phyloP scores from a whole-genome alignment of 2,113 vertebrate genomes.

The Apaloderma vittatum region DNA sequence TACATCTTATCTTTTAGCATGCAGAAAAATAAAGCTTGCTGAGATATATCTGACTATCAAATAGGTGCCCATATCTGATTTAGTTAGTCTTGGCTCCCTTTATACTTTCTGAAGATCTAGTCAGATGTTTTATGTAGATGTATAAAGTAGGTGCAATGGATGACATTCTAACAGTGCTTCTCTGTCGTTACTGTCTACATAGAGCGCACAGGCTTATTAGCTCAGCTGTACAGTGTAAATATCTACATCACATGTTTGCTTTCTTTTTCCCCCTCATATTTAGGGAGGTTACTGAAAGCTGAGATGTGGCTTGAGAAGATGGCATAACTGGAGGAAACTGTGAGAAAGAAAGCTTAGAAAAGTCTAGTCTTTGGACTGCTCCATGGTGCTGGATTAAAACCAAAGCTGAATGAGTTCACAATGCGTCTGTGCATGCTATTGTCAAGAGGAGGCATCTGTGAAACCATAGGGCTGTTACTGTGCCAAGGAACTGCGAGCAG shows the following conservation, averaged over 20 bases:
- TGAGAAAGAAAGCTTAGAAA: neutral
- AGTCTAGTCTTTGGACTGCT: neutral
- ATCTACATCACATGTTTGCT: neutral
- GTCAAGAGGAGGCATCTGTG: neutral
- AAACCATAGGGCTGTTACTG: neutral
- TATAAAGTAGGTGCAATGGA: neutral
- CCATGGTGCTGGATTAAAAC: neutral
- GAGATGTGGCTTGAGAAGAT: neutral
- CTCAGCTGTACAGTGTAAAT: neutral
- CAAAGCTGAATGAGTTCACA: neutral
- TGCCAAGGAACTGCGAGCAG: neutral
- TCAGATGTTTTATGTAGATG: neutral
- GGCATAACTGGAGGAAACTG: accelerated
- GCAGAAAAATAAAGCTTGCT: neutral
- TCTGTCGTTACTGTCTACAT: neutral
- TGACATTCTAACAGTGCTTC: neutral
- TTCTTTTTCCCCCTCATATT: neutral
- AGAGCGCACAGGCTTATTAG: neutral
- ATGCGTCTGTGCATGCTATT: neutral
- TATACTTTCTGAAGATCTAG: neutral
- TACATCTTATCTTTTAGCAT: neutral
- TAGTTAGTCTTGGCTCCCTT: neutral
- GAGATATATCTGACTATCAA: neutral
- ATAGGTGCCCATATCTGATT: neutral
- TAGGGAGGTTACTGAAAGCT: neutral